phyloP scores from a whole-genome alignment of 2,113 vertebrate genomes.

The Triplophysa tibetana region DNA sequence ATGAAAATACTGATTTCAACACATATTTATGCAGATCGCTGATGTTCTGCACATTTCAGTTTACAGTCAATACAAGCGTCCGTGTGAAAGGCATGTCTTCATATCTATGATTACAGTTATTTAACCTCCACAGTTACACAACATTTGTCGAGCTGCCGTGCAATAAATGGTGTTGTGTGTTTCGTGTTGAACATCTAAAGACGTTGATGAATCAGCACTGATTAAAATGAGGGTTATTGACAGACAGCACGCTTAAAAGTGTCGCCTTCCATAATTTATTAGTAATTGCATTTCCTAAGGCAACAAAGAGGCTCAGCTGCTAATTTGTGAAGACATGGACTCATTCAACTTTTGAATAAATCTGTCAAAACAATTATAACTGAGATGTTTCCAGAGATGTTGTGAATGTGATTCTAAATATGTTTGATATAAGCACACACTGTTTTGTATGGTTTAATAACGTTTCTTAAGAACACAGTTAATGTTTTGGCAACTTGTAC shows the following conservation, averaged over 20 bases:
- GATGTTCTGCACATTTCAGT: not conserved
- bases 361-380: not conserved
- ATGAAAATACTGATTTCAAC: too few species aligned
- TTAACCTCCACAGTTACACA: not conserved
- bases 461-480: too few species aligned
- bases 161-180: not conserved
- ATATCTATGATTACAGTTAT: not conserved
- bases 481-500: too few species aligned
- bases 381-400: not conserved
- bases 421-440: too few species aligned
- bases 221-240: not conserved
- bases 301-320: not conserved
- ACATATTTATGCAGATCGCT: not conserved
- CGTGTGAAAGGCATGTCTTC: not conserved
- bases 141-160: not conserved
- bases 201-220: conserved; percentile 4
- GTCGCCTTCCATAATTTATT: not conserved
- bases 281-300: not conserved
- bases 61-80: not conserved
- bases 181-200: not conserved
- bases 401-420: not conserved
- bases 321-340: not conserved
- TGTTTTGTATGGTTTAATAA: too few species aligned
- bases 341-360: not conserved
- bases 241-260: not conserved